Percentiles rank a stretch among this genome's conserved stretches.
Conservation (phyloP, 92 coral and sea anemone species). For the Porites lobata region DNA sequence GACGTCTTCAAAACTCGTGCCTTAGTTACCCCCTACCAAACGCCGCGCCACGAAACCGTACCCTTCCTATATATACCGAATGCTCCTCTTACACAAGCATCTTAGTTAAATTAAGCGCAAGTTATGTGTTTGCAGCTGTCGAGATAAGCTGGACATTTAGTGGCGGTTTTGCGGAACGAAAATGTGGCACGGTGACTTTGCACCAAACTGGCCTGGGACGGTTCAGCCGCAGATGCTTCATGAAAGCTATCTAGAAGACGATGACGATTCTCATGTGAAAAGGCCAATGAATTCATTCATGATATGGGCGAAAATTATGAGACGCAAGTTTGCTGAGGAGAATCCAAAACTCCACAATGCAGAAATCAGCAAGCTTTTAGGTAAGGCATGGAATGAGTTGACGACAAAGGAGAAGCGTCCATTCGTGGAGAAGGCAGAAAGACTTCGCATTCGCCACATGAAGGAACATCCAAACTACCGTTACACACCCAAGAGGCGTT, state of each 20-base stretch:
- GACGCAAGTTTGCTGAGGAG: conserved; percentile 98
- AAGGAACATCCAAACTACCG: conserved; percentile 98
- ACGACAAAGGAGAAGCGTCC: conserved; percentile 99
- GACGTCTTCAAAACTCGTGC: conserved; percentile 59
- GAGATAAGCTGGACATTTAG: conserved; percentile 26
- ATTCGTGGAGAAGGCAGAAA: conserved; percentile 98
- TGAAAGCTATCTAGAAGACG: conserved; percentile 84
- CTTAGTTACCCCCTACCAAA: conserved; percentile 61
- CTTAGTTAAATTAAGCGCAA: conserved; percentile 17
- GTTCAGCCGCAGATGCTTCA: conserved; percentile 65
- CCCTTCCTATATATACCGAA: conserved; percentile 35
- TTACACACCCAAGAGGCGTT: conserved; percentile 91
- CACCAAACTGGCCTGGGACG: conserved; percentile 68
- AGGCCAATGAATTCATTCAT: conserved; percentile 99
- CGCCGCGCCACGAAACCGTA: conserved; percentile 44
- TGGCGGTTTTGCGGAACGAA: conserved; percentile 14
- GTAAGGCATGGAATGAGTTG: conserved; percentile 99
- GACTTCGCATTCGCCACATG: conserved; percentile 97
- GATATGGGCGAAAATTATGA: conserved; percentile 99
- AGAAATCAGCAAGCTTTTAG: conserved; percentile 97
- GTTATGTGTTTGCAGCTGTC: conserved; percentile 32
- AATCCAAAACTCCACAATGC: conserved; percentile 99
- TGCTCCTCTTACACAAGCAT: conserved; percentile 1
- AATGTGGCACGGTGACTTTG: conserved; percentile 75
- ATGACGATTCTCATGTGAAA: conserved; percentile 95